phyloP scores from a whole-genome alignment of 1,140 invertebrate genomes.

The Plectrocnemia conspersa region DNA sequence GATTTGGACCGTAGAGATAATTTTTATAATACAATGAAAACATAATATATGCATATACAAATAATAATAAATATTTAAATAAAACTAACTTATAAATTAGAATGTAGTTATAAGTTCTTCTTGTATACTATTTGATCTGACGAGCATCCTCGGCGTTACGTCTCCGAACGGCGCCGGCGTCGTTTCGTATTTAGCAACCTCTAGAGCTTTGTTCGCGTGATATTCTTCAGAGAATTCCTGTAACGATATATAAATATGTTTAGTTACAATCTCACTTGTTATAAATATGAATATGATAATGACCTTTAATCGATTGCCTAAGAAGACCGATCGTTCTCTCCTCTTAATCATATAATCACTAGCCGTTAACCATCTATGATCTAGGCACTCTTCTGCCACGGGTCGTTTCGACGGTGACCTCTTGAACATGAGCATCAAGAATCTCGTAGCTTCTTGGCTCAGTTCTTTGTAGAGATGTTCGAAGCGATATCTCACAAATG shows the following conservation, averaged over 20 bases:
- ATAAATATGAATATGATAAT: not conserved
- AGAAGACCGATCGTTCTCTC: conserved; percentile 80
- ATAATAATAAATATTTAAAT: not conserved
- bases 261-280: not conserved
- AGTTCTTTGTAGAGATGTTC: conserved; percentile 92
- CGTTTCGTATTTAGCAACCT: conserved; percentile 56
- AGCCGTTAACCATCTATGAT: conserved; percentile 90
- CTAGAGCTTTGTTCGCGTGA: conserved; percentile 58
- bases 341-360: conserved; percentile 91
- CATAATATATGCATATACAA: not conserved
- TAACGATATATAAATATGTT: conserved; percentile 15
- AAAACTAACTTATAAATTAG: conserved; percentile 22
- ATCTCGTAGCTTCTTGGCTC: conserved; percentile 88
- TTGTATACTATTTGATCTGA: conserved; percentile 74
- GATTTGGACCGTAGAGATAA: too few species aligned
- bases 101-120: conserved; percentile 69
- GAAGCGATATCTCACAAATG: conserved; percentile 89
- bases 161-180: conserved; percentile 51
- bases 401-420: conserved; percentile 90
- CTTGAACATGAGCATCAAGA: conserved; percentile 94
- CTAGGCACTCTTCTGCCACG: conserved; percentile 86
- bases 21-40: too few species aligned
- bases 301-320: conserved; percentile 75
- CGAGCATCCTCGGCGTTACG: conserved; percentile 54
- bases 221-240: conserved; percentile 73